These are phyloP conservation scores for Pharmacophagus antenor DNA, from an alignment of 2,888 invertebrate species.

Conservation along the genomic window DNA sequence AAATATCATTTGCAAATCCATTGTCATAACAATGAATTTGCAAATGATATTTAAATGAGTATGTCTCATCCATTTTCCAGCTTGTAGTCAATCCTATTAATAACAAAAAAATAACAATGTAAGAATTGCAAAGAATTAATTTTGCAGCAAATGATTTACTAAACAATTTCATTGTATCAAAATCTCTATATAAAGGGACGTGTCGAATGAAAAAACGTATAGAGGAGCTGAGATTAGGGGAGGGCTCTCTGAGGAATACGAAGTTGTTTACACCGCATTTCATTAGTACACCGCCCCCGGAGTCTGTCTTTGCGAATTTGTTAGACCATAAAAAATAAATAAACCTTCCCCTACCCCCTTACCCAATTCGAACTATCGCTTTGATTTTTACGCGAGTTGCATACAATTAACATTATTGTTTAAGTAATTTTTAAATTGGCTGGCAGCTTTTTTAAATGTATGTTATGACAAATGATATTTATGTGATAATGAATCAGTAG, in stretches of 20 bases:
- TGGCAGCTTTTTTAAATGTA: too few species aligned
- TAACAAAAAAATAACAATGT: too few species aligned
- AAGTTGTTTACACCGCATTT: slow-evolving; percentile 68
- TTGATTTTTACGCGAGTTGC: slow-evolving; percentile 37
- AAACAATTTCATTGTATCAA: slow-evolving; percentile 22
- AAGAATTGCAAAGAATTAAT: not conserved
- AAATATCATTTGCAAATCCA: too few species aligned
- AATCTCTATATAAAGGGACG: slow-evolving; percentile 27
- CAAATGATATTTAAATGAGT: too few species aligned
- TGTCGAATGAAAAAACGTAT: slow-evolving; percentile 43
- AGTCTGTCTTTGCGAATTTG: slow-evolving; percentile 48
- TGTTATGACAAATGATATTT: too few species aligned
- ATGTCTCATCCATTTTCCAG: too few species aligned
- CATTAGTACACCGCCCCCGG: slow-evolving; percentile 55
- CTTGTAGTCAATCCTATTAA: not conserved
- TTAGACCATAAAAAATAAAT: slow-evolving; percentile 68
- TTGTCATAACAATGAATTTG: too few species aligned
- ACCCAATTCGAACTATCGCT: slow-evolving; percentile 47
- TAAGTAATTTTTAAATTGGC: slow-evolving; percentile 7
- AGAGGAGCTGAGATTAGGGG: slow-evolving; percentile 35
- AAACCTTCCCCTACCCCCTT: slow-evolving; percentile 46
- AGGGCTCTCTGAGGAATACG: slow-evolving; percentile 58
- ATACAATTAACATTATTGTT: slow-evolving; percentile 11
- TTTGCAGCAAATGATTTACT: slow-evolving; percentile 9
- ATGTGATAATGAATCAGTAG: too few species aligned